Conservation (phyloP, 2,888 invertebrate species). For the Cheilosia impressa region DNA sequence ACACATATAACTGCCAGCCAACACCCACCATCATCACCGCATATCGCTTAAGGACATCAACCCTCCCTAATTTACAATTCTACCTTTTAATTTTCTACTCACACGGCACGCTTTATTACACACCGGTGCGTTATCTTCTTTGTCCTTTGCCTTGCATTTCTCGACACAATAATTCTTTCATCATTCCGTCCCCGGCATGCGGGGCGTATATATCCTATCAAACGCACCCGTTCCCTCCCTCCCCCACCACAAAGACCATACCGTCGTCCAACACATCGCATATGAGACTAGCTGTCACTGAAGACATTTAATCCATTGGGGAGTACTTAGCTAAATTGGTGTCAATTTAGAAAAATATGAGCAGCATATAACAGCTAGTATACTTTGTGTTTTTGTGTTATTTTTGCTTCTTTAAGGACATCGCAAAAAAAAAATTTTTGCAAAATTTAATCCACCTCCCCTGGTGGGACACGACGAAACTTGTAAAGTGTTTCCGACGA, state of each 20-base stretch:
- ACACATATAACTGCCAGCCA: slow-evolving; percentile 41
- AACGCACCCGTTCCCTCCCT: neutral
- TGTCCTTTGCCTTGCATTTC: slow-evolving; percentile 60
- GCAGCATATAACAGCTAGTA: slow-evolving; percentile 23
- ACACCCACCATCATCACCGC: neutral
- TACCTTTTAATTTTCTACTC: slow-evolving; percentile 68
- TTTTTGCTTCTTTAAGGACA: slow-evolving; percentile 17
- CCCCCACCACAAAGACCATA: slow-evolving; percentile 5
- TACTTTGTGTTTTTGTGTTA: slow-evolving; percentile 6
- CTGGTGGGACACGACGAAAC: slow-evolving; percentile 12
- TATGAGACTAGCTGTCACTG: slow-evolving; percentile 52
- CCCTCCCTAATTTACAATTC: slow-evolving; percentile 70
- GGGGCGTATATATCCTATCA: neutral
- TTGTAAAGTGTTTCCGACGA: slow-evolving; percentile 29
- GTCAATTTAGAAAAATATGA: slow-evolving; percentile 73
- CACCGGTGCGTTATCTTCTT: slow-evolving; percentile 68
- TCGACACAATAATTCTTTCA: slow-evolving; percentile 26
- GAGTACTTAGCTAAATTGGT: slow-evolving; percentile 74
- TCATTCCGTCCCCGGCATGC: neutral
- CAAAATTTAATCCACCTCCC: slow-evolving; percentile 35
- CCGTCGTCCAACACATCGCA: slow-evolving; percentile 3
- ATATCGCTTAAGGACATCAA: slow-evolving; percentile 43
- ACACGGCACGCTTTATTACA: slow-evolving; percentile 64
- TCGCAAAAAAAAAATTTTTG: neutral
- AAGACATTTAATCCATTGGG: slow-evolving; percentile 72